Base-by-base conservation (phyloP, 1,140 invertebrate genomes). In the Polyergus mexicanus region DNA sequence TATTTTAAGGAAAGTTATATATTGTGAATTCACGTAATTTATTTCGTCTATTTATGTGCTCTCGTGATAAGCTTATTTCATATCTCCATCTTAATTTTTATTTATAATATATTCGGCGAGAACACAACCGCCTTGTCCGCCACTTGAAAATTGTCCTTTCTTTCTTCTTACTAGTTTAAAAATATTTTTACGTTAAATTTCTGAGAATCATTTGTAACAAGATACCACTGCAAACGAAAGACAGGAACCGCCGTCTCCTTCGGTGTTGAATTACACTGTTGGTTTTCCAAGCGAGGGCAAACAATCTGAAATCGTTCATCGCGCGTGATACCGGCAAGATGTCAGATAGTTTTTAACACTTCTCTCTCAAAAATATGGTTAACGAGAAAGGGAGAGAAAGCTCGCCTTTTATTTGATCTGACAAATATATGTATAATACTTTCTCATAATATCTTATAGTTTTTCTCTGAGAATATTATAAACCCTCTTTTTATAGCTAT, bases 131-230 rank as follows among this genome's bases (percentile, higher is more conserved):
- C n/a, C n/a, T n/a, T n/a, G n/a, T n/a, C n/a, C 22, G 83, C 77
- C 71, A 81, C 83, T 75, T 41, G 38, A 41, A 41, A 65, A 44
- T 56, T 60, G 60, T 51, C 88, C 69, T 41, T 63, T 76, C n/a
- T 44, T 71, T 83, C 86, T 76, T 62, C 86, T 68, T 68, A 28
- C 25, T 62, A 19, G 35, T 90, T 91, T 91, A 90, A 90, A 93
- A 92, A 93, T 93, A 41, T 41, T 92, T 93, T 93, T 92, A 90
- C 86, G 54, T 28, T 16, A 84, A 84, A 92, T 90, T 86, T 87
- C 86, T 86, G 84, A 92, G 92, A 92, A 91, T 74, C 81, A 84
- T 85, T 91, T 84, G 87, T 85, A 86, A 85, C 77, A 83, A 83
- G 38, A 83, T 87, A 92, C 90, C 87, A 85, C 86, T 85, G 86